Evolutionary conservation across 2,113 vertebrate species (phyloP).

Genomic region (Caranx melampygus): DNA sequence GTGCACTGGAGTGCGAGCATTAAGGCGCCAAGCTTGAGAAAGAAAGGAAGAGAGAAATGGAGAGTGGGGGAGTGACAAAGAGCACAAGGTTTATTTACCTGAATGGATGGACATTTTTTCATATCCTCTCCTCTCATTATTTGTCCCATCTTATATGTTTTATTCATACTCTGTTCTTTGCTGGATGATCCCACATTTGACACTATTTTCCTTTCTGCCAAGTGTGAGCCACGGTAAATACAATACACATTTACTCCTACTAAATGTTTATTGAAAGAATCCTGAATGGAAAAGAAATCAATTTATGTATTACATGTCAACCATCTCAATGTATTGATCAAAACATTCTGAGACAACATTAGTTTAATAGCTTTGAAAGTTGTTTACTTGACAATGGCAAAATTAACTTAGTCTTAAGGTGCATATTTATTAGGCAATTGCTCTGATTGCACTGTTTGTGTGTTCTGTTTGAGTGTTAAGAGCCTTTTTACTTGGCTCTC

Average conservation of each 20-base stretch:
- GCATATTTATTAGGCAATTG: slow-evolving; percentile 39
- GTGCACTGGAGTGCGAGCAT: slow-evolving; percentile 69
- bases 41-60: slow-evolving; percentile 34
- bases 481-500: background rate
- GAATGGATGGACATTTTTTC: slow-evolving; percentile 34
- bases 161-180: slow-evolving; percentile 16
- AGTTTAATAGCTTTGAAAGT: slow-evolving; percentile 48
- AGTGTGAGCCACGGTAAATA: slow-evolving; percentile 29
- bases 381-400: slow-evolving; percentile 41
- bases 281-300: slow-evolving; percentile 39
- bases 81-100: background rate
- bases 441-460: background rate
- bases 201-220: slow-evolving; percentile 12
- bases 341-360: slow-evolving; percentile 11
- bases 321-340: slow-evolving; percentile 56
- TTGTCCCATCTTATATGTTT: background rate
- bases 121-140: slow-evolving; percentile 14
- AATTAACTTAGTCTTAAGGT: slow-evolving; percentile 23
- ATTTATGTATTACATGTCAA: slow-evolving; percentile 33
- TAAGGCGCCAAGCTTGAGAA: slow-evolving; percentile 60
- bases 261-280: slow-evolving; percentile 45
- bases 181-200: slow-evolving; percentile 38
- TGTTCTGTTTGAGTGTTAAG: slow-evolving; percentile 5
- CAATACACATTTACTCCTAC: background rate
- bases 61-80: background rate